A percentile compares a stretch with the other conserved stretches of the same genome.
phyloP scores from a whole-genome alignment of 2,113 vertebrate genomes.

The Xiphophorus maculatus region DNA sequence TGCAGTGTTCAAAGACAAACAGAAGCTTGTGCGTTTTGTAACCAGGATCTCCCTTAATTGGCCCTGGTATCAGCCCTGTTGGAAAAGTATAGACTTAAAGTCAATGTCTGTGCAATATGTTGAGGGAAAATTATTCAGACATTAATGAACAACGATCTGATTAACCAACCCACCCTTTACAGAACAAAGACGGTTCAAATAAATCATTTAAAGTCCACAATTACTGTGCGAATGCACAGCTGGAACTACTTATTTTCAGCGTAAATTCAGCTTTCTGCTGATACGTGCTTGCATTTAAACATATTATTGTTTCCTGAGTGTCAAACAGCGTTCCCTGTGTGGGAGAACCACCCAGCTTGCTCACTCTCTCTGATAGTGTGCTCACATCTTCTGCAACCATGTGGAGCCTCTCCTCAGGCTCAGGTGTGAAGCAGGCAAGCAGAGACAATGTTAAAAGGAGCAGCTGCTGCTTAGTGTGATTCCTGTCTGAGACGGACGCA shows the following conservation, averaged over 20 bases:
- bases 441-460: slow-evolving; percentile 36
- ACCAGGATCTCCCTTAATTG: no score
- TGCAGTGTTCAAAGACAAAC: no score
- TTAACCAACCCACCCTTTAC: neutral
- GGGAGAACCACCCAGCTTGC: slow-evolving; percentile 14
- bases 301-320: no score
- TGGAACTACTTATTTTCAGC: neutral
- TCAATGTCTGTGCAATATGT: no score
- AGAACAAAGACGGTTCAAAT: no score
- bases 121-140: no score
- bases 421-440: slow-evolving; percentile 31
- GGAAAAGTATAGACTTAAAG: no score
- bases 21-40: no score
- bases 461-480: slow-evolving; percentile 38
- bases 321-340: neutral
- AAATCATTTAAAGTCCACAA: neutral
- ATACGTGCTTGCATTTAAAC: slow-evolving; percentile 6
- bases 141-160: neutral
- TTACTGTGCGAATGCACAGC: neutral
- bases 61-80: no score
- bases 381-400: slow-evolving; percentile 22
- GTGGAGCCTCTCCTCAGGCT: slow-evolving; percentile 7
- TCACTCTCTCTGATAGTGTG: neutral
- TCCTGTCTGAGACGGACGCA: slow-evolving; percentile 18
- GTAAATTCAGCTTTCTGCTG: neutral